Conservation (phyloP, 2,888 invertebrate species). For the Plagodis dolabraria region DNA sequence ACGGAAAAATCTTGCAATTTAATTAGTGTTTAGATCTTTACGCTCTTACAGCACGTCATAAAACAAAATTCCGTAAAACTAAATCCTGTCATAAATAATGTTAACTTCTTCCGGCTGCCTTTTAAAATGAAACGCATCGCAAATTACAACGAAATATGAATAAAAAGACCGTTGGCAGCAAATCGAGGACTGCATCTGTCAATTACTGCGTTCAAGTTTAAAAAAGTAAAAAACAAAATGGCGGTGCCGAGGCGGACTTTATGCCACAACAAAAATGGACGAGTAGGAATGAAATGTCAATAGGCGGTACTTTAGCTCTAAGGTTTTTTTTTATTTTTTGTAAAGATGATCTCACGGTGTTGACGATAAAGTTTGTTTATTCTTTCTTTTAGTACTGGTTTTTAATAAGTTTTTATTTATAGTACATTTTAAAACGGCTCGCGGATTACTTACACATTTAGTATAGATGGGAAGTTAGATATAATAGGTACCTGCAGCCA, state of each 20-base stretch:
- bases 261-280: conserved; percentile 22
- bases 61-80: conserved; percentile 1
- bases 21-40: background rate
- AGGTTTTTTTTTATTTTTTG: conserved; percentile 10
- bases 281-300: conserved; percentile 17
- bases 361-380: too few relatives aligned
- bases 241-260: conserved; percentile 17
- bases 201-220: conserved; percentile 19
- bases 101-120: conserved; percentile 19
- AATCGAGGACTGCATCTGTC: conserved; percentile 25
- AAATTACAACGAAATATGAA: conserved; percentile 27
- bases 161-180: conserved; percentile 17
- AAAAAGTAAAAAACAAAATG: conserved; percentile 26
- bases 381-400: background rate
- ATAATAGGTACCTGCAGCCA: too few relatives aligned
- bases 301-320: conserved; percentile 15
- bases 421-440: background rate
- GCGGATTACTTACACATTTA: too few relatives aligned
- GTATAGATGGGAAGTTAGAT: too few relatives aligned
- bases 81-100: conserved; percentile 15
- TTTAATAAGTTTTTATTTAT: background rate
- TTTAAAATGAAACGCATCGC: conserved; percentile 28
- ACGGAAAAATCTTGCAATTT: too few relatives aligned
- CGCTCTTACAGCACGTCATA: conserved; percentile 1
- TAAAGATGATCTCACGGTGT: conserved; percentile 1